Evolutionary conservation across 2,113 vertebrate species (phyloP).

Genomic region (Cinclus cinclus): DNA sequence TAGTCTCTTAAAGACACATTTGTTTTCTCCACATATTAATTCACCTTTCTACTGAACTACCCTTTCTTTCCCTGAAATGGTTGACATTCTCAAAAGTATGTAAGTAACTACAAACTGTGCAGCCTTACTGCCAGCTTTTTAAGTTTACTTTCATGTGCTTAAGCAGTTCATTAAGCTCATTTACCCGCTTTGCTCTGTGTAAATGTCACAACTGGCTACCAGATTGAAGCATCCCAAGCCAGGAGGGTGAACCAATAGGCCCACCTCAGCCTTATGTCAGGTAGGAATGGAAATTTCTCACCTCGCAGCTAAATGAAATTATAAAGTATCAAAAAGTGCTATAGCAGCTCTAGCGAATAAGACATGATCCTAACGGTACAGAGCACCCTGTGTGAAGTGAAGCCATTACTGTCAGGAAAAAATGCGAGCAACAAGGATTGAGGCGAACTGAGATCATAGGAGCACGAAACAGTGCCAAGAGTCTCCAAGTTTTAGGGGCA

Average conservation of each 20-base stretch:
- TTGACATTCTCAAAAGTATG: background rate
- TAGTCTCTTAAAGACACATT: background rate
- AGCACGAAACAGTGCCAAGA: background rate
- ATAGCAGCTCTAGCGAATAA: background rate
- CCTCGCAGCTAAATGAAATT: background rate
- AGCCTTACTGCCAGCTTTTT: background rate
- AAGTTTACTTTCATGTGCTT: background rate
- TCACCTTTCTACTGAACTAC: background rate
- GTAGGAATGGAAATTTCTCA: background rate
- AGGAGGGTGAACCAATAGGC: background rate
- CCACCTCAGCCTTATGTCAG: background rate
- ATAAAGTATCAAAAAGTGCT: background rate
- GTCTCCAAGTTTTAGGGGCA: background rate
- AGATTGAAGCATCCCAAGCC: background rate
- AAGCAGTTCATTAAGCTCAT: background rate
- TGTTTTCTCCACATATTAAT: background rate
- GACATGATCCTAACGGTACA: background rate
- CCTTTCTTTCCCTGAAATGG: background rate
- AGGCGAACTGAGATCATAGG: background rate
- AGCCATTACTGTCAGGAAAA: background rate
- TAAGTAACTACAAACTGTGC: background rate
- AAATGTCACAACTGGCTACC: background rate
- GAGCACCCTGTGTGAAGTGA: background rate
- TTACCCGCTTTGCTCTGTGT: background rate
- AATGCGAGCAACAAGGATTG: background rate